phyloP scores from a whole-genome alignment of 2,113 vertebrate species.

The Pollimyrus isidori region DNA sequence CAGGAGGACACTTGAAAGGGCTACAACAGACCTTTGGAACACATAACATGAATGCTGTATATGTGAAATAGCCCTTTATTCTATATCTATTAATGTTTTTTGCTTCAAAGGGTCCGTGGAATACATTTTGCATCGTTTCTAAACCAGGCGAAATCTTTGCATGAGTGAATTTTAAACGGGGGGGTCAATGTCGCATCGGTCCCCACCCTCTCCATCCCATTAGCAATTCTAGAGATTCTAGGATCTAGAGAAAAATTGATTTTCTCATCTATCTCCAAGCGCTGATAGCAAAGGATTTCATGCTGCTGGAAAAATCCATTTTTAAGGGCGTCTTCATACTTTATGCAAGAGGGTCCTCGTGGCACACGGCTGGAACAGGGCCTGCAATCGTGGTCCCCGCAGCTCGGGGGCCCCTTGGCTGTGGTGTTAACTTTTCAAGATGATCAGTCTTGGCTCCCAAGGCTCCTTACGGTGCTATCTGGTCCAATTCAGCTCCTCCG shows the following conservation, averaged over 20 bases:
- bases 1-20: not conserved
- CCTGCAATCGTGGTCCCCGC: not conserved
- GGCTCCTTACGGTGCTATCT: not conserved
- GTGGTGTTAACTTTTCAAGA: not conserved
- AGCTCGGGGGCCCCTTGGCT: too few relatives aligned
- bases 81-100: not conserved
- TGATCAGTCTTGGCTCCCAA: not conserved
- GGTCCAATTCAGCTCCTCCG: not conserved
- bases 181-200: not conserved
- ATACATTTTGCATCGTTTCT: not conserved
- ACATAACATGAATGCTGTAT: not conserved
- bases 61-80: not conserved
- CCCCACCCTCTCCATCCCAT: not conserved
- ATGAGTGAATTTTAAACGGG: not conserved
- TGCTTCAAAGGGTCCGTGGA: not conserved
- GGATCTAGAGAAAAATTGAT: slow-evolving; percentile 11
- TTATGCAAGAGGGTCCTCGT: not conserved
- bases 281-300: slow-evolving; percentile 1
- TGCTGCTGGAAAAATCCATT: not conserved
- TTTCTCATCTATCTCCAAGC: slow-evolving; percentile 6
- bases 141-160: not conserved
- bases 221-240: not conserved
- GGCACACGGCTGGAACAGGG: not conserved
- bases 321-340: not conserved
- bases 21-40: not conserved